Evolutionary conservation across 2,113 vertebrate species (phyloP).

Genomic region (Anas platyrhynchos): DNA sequence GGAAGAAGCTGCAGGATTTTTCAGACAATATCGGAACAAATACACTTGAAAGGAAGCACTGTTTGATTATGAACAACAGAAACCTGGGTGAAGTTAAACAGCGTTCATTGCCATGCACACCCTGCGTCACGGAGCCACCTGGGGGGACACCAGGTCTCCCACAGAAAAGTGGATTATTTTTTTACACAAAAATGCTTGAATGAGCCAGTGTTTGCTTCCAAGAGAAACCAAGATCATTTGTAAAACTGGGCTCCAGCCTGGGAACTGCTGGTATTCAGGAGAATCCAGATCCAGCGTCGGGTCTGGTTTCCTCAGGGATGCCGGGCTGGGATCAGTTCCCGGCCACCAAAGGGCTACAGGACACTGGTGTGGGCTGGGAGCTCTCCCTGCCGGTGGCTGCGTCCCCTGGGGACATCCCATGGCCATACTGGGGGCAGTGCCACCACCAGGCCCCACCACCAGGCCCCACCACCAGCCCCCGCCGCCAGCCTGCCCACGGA

Average conservation of each 20-base stretch:
- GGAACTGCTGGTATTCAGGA: accelerated
- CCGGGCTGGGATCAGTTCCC: not conserved
- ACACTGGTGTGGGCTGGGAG: too few species aligned
- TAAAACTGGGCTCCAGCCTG: not conserved
- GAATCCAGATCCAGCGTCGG: accelerated
- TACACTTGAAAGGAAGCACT: not conserved
- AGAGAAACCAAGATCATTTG: not conserved
- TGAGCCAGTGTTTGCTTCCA: not conserved
- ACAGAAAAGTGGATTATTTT: not conserved
- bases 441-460: too few species aligned
- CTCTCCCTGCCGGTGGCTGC: too few species aligned
- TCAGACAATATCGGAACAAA: not conserved
- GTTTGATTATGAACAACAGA: not conserved
- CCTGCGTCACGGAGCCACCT: not conserved
- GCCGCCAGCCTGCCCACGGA: too few species aligned
- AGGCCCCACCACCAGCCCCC: too few species aligned
- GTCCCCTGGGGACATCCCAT: too few species aligned
- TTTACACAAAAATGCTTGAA: accelerated
- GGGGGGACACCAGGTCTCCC: not conserved
- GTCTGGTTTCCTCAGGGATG: not conserved
- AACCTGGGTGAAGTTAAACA: not conserved
- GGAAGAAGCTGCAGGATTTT: not conserved
- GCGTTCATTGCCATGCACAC: not conserved
- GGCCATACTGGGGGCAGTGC: too few species aligned
- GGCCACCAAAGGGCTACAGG: too few species aligned